Conservation (phyloP, 2,113 vertebrate species). For the Microcebus ravelobensis region DNA sequence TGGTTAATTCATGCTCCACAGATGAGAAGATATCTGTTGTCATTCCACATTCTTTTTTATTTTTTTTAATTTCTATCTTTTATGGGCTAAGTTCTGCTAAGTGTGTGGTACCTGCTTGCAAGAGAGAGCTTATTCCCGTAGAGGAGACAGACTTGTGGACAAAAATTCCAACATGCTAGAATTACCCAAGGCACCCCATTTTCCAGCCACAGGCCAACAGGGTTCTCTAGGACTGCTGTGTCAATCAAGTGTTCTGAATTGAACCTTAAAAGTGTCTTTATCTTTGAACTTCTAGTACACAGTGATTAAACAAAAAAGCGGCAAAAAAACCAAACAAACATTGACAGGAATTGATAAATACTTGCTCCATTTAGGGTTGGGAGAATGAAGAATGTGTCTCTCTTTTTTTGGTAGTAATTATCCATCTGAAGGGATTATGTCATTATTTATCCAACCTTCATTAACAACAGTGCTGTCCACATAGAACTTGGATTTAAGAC, state of each 20-base stretch:
- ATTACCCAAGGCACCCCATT: background rate
- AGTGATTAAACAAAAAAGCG: background rate
- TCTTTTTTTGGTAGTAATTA: constrained; percentile 58
- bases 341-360: background rate
- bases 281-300: constrained; percentile 56
- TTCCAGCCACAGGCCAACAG: background rate
- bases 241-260: constrained; percentile 26
- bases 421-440: background rate
- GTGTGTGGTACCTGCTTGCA: background rate
- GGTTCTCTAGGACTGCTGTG: constrained; percentile 5
- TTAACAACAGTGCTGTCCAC: background rate
- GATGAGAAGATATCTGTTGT: background rate
- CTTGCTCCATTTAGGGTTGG: background rate
- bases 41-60: background rate
- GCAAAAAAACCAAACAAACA: background rate
- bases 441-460: background rate
- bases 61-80: background rate
- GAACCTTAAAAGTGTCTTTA: background rate
- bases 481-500: background rate
- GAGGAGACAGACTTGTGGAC: background rate
- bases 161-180: background rate
- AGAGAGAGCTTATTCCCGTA: background rate
- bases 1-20: background rate
- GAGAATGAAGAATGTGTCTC: constrained; percentile 11
- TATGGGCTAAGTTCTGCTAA: background rate